Conservation (phyloP, 2,113 vertebrate genomes). For the Globicephala melas region DNA sequence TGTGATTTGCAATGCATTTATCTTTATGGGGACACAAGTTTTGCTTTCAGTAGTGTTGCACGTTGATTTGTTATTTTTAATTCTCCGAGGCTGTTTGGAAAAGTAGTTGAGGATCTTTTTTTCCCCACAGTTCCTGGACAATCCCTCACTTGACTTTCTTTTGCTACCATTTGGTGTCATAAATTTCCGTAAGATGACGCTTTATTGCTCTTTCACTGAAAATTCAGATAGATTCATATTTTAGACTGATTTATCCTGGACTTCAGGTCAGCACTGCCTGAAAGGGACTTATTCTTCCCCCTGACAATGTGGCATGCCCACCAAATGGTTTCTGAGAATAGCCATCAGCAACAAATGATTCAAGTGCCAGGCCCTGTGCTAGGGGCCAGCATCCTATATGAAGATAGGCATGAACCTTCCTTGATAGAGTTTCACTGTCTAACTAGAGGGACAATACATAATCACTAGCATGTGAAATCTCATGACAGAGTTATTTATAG, state of each 20-base stretch:
- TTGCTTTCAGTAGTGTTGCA: not conserved
- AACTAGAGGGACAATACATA: not conserved
- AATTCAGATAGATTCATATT: constrained; percentile 9
- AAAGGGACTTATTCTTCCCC: not conserved
- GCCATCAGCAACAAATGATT: not conserved
- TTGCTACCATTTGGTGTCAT: not conserved
- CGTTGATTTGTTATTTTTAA: constrained; percentile 30
- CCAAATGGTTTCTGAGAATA: not conserved
- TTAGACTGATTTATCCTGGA: constrained; percentile 26
- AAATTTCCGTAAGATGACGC: not conserved
- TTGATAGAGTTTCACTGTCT: not conserved
- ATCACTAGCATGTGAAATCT: not conserved
- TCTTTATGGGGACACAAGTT: not conserved
- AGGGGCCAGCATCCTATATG: not conserved
- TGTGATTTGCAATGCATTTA: not conserved
- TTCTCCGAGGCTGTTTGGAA: not conserved
- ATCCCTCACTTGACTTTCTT: not conserved
- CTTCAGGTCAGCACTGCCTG: not conserved
- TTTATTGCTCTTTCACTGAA: constrained; percentile 19
- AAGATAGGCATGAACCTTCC: not conserved
- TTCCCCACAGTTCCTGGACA: not conserved
- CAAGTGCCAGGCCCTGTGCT: not conserved
- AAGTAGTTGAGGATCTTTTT: not conserved
- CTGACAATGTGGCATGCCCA: not conserved
- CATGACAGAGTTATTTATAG: not conserved